Conservation (phyloP, 2,113 vertebrate species). For the Centropus unirufus region DNA sequence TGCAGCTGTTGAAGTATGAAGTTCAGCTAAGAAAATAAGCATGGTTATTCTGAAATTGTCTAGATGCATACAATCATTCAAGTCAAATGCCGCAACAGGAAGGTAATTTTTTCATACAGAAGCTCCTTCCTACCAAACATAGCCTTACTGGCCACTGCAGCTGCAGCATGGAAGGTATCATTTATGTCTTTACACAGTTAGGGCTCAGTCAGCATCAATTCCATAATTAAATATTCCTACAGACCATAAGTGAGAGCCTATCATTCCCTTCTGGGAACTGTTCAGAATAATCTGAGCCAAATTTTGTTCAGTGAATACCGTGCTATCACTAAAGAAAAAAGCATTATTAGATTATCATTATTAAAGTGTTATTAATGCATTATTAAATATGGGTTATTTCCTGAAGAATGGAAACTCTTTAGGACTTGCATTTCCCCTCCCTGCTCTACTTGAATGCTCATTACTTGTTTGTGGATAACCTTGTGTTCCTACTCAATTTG, state of each 20-base stretch:
- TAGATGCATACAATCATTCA: background rate
- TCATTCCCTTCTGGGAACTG: background rate
- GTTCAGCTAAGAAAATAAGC: background rate
- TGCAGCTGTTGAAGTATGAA: background rate
- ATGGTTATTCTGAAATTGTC: background rate
- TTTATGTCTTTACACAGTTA: background rate
- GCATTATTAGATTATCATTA: background rate
- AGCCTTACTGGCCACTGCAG: background rate
- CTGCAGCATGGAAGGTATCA: background rate
- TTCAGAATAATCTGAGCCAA: background rate
- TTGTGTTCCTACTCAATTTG: background rate
- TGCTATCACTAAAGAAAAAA: background rate
- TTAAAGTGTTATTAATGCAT: conserved; percentile 5
- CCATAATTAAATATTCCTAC: background rate
- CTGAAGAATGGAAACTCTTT: background rate
- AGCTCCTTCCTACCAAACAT: background rate
- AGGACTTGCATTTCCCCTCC: background rate
- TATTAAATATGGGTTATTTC: background rate
- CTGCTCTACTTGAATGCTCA: background rate
- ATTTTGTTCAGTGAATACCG: background rate
- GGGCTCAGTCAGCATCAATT: accelerated
- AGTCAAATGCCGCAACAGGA: background rate
- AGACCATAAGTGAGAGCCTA: background rate
- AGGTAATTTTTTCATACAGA: background rate
- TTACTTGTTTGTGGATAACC: background rate